Evolutionary conservation across 2,888 invertebrate genomes (phyloP), one percentile per base, ranked within the genome.

Genomic region (Tethea ocularis): DNA sequence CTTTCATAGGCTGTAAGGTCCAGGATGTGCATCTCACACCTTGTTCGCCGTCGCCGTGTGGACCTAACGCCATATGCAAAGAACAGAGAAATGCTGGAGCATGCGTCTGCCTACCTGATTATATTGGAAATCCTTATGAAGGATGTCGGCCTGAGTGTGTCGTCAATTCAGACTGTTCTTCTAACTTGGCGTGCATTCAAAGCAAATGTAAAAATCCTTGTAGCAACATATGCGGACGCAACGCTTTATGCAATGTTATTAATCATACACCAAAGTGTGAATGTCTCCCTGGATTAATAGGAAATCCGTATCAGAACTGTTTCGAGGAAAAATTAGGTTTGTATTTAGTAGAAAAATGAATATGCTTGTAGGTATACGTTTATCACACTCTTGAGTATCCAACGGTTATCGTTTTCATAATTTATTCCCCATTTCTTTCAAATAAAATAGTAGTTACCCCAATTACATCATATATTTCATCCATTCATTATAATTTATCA

Each of bases 201-300:
- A 95, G 95, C 73, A 96, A 96, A 86, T 97, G 97, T 78, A 91
- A 93, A 77, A 95, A 96, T 83, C 96, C 97, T 11, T 97, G 97
- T 73, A 95, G 94, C 0, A 96, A 96, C 68, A 95, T 95, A 58
- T 97, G 97, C 78, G 97, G 96, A 15, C 93, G 89, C 73, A 96
- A 96, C 80, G 96, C 97, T 13, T 87, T 95, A 57, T 97, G 97
- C 75, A 94, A 94, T 75, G 96, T 96, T 46, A 86, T 96, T 24
- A 96, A 95, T 77, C 97, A 97, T 82, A 83, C 94, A 38, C 96
- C 96, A 8, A 93, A 91, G 62, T 97, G 97, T 79, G 94, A 94
- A 72, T 97, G 97, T 82, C 77, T 94, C 57, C 83, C 93, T 55
- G 95, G 95, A 68, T 94, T 93, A 71, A 94, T 90, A 58, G 96